Evolutionary conservation across 2,113 vertebrate genomes (phyloP), one percentile per base, ranked within the genome.

Genomic region (Chaetops frenatus): DNA sequence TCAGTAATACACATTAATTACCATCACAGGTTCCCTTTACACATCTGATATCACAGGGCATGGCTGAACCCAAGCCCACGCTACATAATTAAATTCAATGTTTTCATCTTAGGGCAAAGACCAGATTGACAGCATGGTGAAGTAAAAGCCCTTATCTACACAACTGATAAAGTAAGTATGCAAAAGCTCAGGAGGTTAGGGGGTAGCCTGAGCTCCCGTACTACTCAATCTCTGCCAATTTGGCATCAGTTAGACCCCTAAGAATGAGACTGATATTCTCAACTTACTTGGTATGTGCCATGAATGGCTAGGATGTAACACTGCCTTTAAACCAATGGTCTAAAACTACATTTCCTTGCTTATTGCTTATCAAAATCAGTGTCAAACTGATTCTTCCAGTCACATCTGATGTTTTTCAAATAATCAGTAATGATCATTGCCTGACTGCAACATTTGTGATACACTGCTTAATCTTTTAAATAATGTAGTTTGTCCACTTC

Each of bases 151-250:
- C 40, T 94, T 95, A 95, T 93, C 95, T 92, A 64, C 27, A 80
- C 28, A 79, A 95, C 73, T 62, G 89, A 95, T 89, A 93, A 91
- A 90, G 25, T 76, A 95, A 93, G 60, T 10, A 92, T 90, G 76
- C 60, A 83, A 81, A 93, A 94, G 60, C 80, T 92, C 64, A 65
- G 50, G 47, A 83, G 71, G 82, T 51, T 90, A 90, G 35, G 16
- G n/a, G 64, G n/a, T 67, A 90, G 79, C 51, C 85, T 17, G 48
- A 86, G 44, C 79, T 90, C 82, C 28, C 23, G 74, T 64, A 48
- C 72, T 86, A 42, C 44, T 81, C 79, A 74, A 12, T 90, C 60
- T 93, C 60, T 78, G 82, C 44, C 85, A 94, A 86, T 88, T 95
- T 92, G 74, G 74, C 71, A 86, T 47, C 71, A 96, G 17, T 88